These are phyloP conservation scores for Patella depressa DNA, from an alignment of 2,888 invertebrate genomes.

Conservation along the genomic window DNA sequence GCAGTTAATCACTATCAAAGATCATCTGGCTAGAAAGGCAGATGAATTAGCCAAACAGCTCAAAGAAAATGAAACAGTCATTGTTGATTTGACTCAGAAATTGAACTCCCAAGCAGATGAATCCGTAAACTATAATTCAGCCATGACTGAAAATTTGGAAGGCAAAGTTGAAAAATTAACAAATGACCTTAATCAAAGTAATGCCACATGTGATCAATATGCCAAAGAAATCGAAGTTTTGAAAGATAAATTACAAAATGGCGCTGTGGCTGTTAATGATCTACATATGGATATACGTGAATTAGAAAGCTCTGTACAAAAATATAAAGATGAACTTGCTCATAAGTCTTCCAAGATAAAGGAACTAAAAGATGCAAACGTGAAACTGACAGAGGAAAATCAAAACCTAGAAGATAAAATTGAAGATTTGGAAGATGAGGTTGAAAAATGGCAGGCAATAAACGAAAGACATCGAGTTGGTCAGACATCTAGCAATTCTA, in stretches of 20 bases:
- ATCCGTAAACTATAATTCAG: constrained; percentile 11
- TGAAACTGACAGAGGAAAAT: constrained; percentile 30
- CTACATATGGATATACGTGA: constrained; percentile 66
- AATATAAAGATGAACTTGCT: constrained; percentile 40
- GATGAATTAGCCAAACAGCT: constrained; percentile 27
- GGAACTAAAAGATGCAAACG: constrained; percentile 40
- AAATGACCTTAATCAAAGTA: constrained; percentile 4
- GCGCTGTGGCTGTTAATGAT: constrained; percentile 60
- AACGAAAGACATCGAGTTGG: constrained; percentile 31
- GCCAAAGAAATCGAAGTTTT: constrained; percentile 45
- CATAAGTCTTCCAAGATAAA: constrained; percentile 47
- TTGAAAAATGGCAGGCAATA: constrained; percentile 38
- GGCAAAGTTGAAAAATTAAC: constrained; percentile 9
- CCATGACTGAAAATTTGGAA: constrained; percentile 13
- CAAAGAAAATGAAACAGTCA: constrained; percentile 31
- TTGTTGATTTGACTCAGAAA: constrained; percentile 25
- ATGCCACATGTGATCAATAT: constrained; percentile 28
- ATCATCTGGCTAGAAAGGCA: constrained; percentile 39
- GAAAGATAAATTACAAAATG: constrained; percentile 54
- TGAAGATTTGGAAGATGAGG: constrained; percentile 37
- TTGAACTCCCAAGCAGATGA: constrained; percentile 12
- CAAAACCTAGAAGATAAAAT: constrained; percentile 39
- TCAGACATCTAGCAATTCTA: constrained; percentile 12
- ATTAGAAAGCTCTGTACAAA: constrained; percentile 43
- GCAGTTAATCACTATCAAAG: constrained; percentile 53